Evolutionary conservation across 2,888 invertebrate genomes (phyloP), one percentile per base, ranked within the genome.

Genomic region (Germaria angustata): DNA sequence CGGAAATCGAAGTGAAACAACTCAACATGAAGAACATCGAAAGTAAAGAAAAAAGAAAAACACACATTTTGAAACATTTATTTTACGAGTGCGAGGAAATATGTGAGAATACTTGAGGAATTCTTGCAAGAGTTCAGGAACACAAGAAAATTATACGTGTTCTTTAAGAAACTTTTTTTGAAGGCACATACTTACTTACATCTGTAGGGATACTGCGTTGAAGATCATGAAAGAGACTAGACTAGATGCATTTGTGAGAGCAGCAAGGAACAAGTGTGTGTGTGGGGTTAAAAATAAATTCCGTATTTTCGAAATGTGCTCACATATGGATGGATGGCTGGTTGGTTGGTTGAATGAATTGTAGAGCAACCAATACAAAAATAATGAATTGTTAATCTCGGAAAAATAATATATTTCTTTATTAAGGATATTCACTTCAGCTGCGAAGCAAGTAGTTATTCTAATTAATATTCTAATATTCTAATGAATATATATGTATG

Each of bases 201-300:
- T 39, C 51, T 77, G 72, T 72, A 72, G 80, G 84, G 73, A 81
- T 68, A 78, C 39, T 59, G 41, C 17, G 20, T 57, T 36, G 28
- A 51, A 69, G 69, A 73, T 63, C 77, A 41, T 17, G 49, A 68
- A 68, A 63, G 53, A 72, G 72, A 76, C 65, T 66, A 55, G 34
- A 77, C 79, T 59, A 61, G 44, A 59, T 61, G 32, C 68, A 51
- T 24, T 72, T n/a, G 11, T 15, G 72, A 75, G 68, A 73, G 66
- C 46, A 34, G 15, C 28, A 65, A 79, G 75, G 88, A 89, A 89
- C 89, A 89, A 89, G 90, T 89, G 89, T 89, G 85, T 84, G 85
- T 84, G 89, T 86, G 85, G 82, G 87, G 87, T 88, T 89, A 90
- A 87, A 89, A 89, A 89, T 89, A 90, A 87, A 87, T 87, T 66